Evolutionary conservation across 2,888 invertebrate genomes (phyloP).

Genomic region (Calameuta filiformis): DNA sequence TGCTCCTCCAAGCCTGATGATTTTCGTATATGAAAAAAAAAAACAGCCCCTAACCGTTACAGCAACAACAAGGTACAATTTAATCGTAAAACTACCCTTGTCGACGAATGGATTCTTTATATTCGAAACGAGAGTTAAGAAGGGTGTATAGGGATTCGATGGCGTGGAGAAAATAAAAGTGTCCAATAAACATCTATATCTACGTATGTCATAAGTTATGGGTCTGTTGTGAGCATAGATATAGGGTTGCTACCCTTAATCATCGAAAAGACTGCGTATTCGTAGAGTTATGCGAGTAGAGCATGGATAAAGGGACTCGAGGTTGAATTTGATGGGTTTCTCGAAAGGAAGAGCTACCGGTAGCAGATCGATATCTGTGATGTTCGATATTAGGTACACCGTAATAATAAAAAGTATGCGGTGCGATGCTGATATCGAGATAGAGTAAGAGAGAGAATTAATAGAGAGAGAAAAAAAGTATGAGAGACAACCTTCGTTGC

Average conservation of each 20-base stretch:
- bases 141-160: not conserved
- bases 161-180: not conserved
- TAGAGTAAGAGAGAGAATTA: not conserved
- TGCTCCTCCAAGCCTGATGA: not conserved
- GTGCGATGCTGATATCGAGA: conserved; percentile 3
- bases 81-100: not conserved
- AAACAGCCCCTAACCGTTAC: not conserved
- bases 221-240: not conserved
- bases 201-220: not conserved
- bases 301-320: not conserved
- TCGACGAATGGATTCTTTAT: not conserved
- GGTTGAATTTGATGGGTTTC: not conserved
- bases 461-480: not conserved
- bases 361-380: not conserved
- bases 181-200: not conserved
- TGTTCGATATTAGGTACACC: conserved; percentile 16
- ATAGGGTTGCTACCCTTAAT: not conserved
- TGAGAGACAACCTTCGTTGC: not conserved
- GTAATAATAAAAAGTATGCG: conserved; percentile 19
- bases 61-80: not conserved
- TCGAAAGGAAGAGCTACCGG: not conserved
- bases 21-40: not conserved
- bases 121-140: not conserved
- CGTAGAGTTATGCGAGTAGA: not conserved
- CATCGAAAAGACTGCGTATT: not conserved